A percentile compares a stretch with the other conserved stretches of the same genome.
These are phyloP conservation scores for Sarcophaga carnaria DNA, from an alignment of 2,888 invertebrate genomes.

Conservation along the genomic window DNA sequence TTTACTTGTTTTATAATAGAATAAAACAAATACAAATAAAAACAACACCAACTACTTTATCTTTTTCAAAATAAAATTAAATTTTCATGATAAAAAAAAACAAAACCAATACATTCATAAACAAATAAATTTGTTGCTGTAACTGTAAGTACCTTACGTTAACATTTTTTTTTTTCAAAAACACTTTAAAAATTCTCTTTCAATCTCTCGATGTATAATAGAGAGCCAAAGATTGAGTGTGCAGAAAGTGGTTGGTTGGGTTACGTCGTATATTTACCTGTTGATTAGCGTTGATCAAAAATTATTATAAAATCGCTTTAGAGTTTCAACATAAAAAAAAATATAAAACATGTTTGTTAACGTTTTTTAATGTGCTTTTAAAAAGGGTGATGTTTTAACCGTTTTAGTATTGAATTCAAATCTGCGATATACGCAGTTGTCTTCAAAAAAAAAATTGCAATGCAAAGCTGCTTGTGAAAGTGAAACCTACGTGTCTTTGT, in stretches of 20 bases:
- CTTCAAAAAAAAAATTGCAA: too few relatives aligned
- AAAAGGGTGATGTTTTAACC: too few relatives aligned
- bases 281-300: constrained; percentile 48
- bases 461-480: too few relatives aligned
- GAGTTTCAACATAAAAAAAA: background rate
- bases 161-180: background rate
- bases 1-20: constrained; percentile 45
- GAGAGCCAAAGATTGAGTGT: background rate
- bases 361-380: background rate
- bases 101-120: too few relatives aligned
- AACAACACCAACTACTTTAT: too few relatives aligned
- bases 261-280: constrained; percentile 45
- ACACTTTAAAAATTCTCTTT: constrained; percentile 1
- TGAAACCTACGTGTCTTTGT: too few relatives aligned
- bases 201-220: background rate
- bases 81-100: background rate
- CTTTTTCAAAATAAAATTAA: too few relatives aligned
- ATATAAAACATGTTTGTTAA: background rate
- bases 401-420: too few relatives aligned
- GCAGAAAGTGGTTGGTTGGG: background rate
- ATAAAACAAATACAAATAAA: background rate
- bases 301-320: background rate
- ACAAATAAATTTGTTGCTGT: background rate
- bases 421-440: too few relatives aligned
- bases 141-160: constrained; percentile 53